phyloP scores from a whole-genome alignment of 2,888 invertebrate genomes.

The Nomada lathburiana region DNA sequence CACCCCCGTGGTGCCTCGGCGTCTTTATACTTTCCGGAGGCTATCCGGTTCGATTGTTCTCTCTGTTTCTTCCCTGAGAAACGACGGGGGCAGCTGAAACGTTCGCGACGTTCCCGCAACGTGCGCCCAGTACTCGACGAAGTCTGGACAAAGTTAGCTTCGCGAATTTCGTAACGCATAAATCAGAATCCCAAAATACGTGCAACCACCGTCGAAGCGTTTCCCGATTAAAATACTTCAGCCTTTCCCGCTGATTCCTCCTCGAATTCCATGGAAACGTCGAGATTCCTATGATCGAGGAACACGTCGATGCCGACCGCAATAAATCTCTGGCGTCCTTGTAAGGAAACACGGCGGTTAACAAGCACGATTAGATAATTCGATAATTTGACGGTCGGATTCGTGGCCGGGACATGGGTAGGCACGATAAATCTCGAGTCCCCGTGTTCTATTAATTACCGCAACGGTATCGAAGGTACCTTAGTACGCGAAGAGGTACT shows the following conservation, averaged over 20 bases:
- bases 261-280: not conserved
- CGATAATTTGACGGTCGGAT: conserved; percentile 50
- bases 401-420: conserved; percentile 17
- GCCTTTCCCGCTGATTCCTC: not conserved
- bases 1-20: conserved; percentile 10
- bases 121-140: conserved; percentile 20
- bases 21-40: conserved; percentile 44
- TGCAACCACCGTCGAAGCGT: too few relatives aligned
- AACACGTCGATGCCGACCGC: conserved; percentile 1
- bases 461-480: conserved; percentile 10
- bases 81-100: not conserved
- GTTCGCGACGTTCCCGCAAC: not conserved
- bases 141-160: too few relatives aligned
- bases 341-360: conserved; percentile 39
- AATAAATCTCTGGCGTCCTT: conserved; percentile 40
- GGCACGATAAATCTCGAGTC: conserved; percentile 23
- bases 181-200: not conserved
- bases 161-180: too few relatives aligned
- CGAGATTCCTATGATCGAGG: conserved; percentile 28
- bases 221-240: not conserved
- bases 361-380: conserved; percentile 62
- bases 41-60: conserved; percentile 42
- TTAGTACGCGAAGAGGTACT: not conserved
- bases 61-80: conserved; percentile 19
- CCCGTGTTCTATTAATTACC: conserved; percentile 41